A percentile compares a stretch with the other conserved stretches of the same genome.
phyloP scores from a whole-genome alignment of 2,888 invertebrate species.

The Dasysyrphus albostriatus region DNA sequence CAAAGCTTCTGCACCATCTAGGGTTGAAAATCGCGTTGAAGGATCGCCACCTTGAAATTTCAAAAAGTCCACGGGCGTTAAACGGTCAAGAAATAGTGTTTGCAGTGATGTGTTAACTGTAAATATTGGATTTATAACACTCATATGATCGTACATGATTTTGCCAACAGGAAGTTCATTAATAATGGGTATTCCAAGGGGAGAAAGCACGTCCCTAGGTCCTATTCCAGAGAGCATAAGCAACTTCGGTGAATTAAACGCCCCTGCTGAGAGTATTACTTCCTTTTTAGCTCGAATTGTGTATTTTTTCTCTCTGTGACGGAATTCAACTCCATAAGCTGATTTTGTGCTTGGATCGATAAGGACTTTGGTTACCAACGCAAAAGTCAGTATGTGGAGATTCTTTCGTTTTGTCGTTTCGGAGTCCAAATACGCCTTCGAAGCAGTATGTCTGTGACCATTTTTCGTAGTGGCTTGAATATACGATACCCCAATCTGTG shows the following conservation, averaged over 20 bases:
- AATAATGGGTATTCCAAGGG: slow-evolving; percentile 84
- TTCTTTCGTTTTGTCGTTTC: slow-evolving; percentile 83
- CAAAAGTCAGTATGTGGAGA: slow-evolving; percentile 84
- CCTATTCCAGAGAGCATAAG: slow-evolving; percentile 93
- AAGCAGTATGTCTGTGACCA: slow-evolving; percentile 85
- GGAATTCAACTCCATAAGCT: slow-evolving; percentile 85
- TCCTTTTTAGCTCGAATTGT: slow-evolving; percentile 88
- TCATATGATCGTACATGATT: slow-evolving; percentile 86
- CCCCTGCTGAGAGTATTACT: slow-evolving; percentile 95
- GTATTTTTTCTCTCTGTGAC: slow-evolving; percentile 82
- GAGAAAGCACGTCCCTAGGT: slow-evolving; percentile 85
- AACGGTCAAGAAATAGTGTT: slow-evolving; percentile 72
- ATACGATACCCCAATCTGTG: slow-evolving; percentile 85
- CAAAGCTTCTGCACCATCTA: slow-evolving; percentile 88
- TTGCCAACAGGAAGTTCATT: slow-evolving; percentile 88
- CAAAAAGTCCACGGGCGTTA: slow-evolving; percentile 74
- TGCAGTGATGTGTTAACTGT: slow-evolving; percentile 80
- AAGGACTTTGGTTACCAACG: slow-evolving; percentile 84
- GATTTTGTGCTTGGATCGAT: slow-evolving; percentile 82
- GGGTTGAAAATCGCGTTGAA: slow-evolving; percentile 84
- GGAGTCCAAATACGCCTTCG: slow-evolving; percentile 85
- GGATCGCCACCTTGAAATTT: slow-evolving; percentile 79
- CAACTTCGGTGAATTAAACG: slow-evolving; percentile 94
- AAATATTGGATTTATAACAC: slow-evolving; percentile 82
- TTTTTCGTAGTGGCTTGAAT: slow-evolving; percentile 85